Conservation (phyloP, 1,140 invertebrate genomes). For the Thrips palmi region DNA sequence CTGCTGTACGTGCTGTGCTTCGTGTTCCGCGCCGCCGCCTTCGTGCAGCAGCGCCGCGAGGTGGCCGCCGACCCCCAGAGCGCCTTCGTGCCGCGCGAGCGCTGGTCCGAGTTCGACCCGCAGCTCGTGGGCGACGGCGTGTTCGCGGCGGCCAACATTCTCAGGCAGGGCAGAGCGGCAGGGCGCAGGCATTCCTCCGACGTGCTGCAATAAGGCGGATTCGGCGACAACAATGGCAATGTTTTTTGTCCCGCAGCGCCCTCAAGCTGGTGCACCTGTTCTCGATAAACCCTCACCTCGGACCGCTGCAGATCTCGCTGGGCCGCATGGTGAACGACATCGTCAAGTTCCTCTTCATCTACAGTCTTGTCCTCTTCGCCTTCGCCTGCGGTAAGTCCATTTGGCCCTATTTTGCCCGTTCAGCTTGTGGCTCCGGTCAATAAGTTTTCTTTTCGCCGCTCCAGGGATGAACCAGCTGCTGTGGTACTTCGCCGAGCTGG, state of each 20-base stretch:
- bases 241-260: slow-evolving; percentile 31
- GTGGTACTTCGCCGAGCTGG: slow-evolving; percentile 77
- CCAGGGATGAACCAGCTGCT: slow-evolving; percentile 64
- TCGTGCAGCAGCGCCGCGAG: slow-evolving; percentile 48
- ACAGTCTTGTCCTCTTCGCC: slow-evolving; percentile 60
- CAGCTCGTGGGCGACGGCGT: slow-evolving; percentile 86
- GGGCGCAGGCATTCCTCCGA: background rate
- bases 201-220: background rate
- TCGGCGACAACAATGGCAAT: background rate
- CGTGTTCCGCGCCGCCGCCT: slow-evolving; percentile 54
- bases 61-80: slow-evolving; percentile 40
- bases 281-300: slow-evolving; percentile 78
- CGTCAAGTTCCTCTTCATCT: slow-evolving; percentile 75
- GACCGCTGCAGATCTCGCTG: slow-evolving; percentile 67
- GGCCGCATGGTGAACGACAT: slow-evolving; percentile 76
- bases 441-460: slow-evolving; percentile 17
- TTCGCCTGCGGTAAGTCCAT: slow-evolving; percentile 51
- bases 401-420: slow-evolving; percentile 2
- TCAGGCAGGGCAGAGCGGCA: slow-evolving; percentile 31
- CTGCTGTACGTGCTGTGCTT: slow-evolving; percentile 64
- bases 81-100: slow-evolving; percentile 55
- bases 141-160: slow-evolving; percentile 88
- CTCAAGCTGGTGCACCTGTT: slow-evolving; percentile 79
- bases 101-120: slow-evolving; percentile 86
- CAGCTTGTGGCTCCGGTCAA: background rate